Evolutionary conservation across 2,113 vertebrate species (phyloP), one percentile per base, ranked within the genome.

Genomic region (Spea bombifrons): DNA sequence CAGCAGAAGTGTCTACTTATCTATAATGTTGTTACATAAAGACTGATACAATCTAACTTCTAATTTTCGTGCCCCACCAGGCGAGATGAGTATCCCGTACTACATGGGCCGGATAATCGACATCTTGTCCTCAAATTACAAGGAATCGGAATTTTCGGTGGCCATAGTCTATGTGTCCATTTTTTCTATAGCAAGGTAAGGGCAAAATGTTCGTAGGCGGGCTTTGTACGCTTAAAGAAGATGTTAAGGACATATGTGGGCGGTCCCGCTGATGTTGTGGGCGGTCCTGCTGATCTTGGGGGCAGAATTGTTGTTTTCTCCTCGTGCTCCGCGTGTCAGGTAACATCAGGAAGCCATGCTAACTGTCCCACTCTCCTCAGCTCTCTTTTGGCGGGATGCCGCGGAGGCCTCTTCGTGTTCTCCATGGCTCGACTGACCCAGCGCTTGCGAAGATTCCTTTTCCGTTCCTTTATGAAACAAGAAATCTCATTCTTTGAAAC

Each of bases 91-190:
- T 49, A 86, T 89, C 79, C 88, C 88, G 0, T 87, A 82, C 45
- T 94, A 89, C 80, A 94, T 89, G 0, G 92, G 94, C 0, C 88
- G 81, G 15, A 87, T 93, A 65, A 91, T 95, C 50, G 93, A 95
- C 55, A 90, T 88, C 68, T 66, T 85, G 0, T 82, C 90, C 0
- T 82, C 83, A 0, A 46, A 90, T 3, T 92, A 91, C 45, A 75
- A 88, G 13, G 80, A 72, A 10, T 82, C 55, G 0, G 59, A 87
- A 13, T 93, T 92, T 78, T 10, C 84, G 0, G 1, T 75, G 0
- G 86, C 92, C 0, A 85, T 94, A 0, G 0, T 92, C 0, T 85
- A 85, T 65, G 90, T 94, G 89, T 86, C 83, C 2, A 17, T 94
- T 0, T 89, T 81, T 4, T 91, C 93, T 5, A 8, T 93, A 15